Percentiles rank a stretch among this genome's conserved stretches.
Evolutionary conservation across 2,888 invertebrate genomes (phyloP).

Genomic region (Slavum lentiscoides): DNA sequence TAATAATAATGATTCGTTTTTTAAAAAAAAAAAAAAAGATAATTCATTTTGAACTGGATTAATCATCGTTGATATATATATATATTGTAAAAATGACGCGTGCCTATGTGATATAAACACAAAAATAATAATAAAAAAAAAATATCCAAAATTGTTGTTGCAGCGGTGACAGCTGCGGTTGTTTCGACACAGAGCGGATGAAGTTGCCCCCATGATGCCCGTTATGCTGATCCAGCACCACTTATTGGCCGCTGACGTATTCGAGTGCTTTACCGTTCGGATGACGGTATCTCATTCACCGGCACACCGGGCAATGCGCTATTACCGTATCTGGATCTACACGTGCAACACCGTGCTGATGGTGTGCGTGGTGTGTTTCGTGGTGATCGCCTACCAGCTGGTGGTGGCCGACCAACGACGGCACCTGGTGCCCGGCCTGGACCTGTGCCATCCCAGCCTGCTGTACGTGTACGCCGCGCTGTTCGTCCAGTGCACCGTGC

Average conservation of each 20-base stretch:
- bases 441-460: slow-evolving; percentile 78
- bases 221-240: slow-evolving; percentile 56
- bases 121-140: too few relatives aligned
- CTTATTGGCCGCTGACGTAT: slow-evolving; percentile 47
- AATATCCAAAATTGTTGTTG: not conserved
- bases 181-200: slow-evolving; percentile 44
- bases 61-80: too few relatives aligned
- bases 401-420: slow-evolving; percentile 70
- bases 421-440: slow-evolving; percentile 72
- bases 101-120: too few relatives aligned
- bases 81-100: too few relatives aligned
- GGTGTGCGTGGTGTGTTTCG: slow-evolving; percentile 72
- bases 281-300: slow-evolving; percentile 57
- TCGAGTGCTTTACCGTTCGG: slow-evolving; percentile 54
- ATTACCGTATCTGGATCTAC: slow-evolving; percentile 90
- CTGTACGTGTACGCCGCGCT: slow-evolving; percentile 83
- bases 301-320: slow-evolving; percentile 67
- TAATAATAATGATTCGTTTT: too few relatives aligned
- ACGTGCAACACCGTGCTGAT: slow-evolving; percentile 87
- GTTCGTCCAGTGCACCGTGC: slow-evolving; percentile 70
- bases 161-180: slow-evolving; percentile 31
- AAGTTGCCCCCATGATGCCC: slow-evolving; percentile 55
- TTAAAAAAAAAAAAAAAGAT: too few relatives aligned
- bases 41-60: too few relatives aligned
- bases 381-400: slow-evolving; percentile 58